These are phyloP conservation scores for Phytoseiulus persimilis DNA, from an alignment of 2,888 invertebrate genomes.

Conservation along the genomic window DNA sequence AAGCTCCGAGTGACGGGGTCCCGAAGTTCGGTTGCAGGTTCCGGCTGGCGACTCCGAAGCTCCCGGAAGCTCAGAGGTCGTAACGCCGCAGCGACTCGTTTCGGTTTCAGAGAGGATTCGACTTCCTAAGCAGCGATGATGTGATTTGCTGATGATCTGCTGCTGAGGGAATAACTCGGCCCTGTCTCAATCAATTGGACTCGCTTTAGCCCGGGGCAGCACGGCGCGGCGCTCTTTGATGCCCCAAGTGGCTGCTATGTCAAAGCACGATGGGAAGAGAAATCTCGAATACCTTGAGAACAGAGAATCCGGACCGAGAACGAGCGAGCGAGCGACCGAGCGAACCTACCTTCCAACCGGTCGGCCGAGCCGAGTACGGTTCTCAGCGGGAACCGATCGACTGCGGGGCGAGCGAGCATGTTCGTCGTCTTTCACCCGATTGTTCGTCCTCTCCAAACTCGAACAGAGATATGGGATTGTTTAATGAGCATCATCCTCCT, in stretches of 20 bases:
- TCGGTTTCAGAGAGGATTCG: background rate
- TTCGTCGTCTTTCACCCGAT: background rate
- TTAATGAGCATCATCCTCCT: background rate
- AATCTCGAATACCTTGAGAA: constrained; percentile 5
- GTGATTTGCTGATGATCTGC: background rate
- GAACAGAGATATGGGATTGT: background rate
- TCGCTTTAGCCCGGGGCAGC: background rate
- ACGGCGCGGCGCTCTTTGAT: background rate
- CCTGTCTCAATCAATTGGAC: background rate
- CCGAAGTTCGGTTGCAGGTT: too few relatives aligned
- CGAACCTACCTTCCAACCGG: background rate
- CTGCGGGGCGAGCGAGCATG: background rate
- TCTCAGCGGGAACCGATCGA: background rate
- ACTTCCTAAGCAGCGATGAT: background rate
- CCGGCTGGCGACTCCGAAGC: too few relatives aligned
- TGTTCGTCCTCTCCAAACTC: background rate
- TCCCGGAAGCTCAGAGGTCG: too few relatives aligned
- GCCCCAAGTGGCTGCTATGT: constrained; percentile 5
- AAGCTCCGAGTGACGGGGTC: too few relatives aligned
- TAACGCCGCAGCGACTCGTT: background rate
- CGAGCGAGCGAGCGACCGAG: background rate
- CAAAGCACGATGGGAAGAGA: background rate
- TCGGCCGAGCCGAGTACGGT: background rate
- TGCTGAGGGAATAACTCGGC: background rate
- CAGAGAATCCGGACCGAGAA: background rate